Evolutionary conservation across 2,797 vertebrate species (phyloP), one percentile per base, ranked within the genome.

Genomic region (Tadarida brasiliensis): DNA sequence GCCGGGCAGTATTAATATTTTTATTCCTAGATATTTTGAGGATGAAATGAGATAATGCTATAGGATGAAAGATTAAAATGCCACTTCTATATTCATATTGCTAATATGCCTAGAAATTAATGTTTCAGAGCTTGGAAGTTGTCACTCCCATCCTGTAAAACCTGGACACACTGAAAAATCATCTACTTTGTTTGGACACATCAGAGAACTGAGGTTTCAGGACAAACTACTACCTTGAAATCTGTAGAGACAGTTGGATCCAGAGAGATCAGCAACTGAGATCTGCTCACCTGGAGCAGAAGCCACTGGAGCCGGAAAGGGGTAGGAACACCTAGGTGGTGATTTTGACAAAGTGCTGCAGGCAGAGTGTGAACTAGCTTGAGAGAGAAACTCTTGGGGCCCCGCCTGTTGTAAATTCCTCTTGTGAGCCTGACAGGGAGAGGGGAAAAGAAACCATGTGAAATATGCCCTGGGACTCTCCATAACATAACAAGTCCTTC

Each of bases 11-110:
- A 67, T 51, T 49, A 39, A 61, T 67, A 77, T 81, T 90, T 95
- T 92, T 84, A 56, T 84, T 88, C 28, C 47, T 81, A 81, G 33
- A 59, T 77, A 89, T 63, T 89, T 92, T 70, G 49, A 80, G 51
- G 30, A 63, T 94, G 65, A 91, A 82, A 90, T 88, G 19, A 87
- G 11, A 63, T 65, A 59, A 39, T 47, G 22, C 28, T 11, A 87
- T 59, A 26, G 8, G 33, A 76, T 73, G 15, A 68, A 49, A 61
- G 17, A 73, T 80, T 39, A 77, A 84, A 91, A 44, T 59, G 12
- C 16, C 26, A 59, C 30, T 57, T 96, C 9, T 26, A 16, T 91
- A 83, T 94, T 82, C 47, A 35, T 81, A 26, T 57, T 87, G 73
- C 51, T 81, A 47, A 39, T 78, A 54, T 83, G 17, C 28, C 22